Conservation (phyloP, 2,888 invertebrate genomes). For the Imbricaverruca yamaguchii region DNA sequence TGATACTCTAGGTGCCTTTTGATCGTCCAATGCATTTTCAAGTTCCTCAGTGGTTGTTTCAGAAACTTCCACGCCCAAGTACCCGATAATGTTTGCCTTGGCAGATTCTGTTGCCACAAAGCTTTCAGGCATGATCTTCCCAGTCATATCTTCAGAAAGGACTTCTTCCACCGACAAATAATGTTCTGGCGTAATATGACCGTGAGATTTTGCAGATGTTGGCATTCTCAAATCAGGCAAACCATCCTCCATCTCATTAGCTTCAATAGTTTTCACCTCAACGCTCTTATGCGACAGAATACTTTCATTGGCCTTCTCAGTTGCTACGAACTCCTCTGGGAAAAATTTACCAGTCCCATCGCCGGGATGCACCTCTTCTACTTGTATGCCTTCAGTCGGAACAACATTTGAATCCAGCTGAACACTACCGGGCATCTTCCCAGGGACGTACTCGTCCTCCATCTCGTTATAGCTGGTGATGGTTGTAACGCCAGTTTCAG, state of each 20-base stretch:
- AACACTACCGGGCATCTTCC: not conserved
- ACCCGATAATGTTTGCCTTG: not conserved
- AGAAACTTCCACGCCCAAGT: not conserved
- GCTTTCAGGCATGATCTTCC: not conserved
- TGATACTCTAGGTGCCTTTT: not conserved
- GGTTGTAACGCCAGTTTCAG: not conserved
- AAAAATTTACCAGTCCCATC: not conserved
- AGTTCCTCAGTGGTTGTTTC: not conserved
- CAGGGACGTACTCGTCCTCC: not conserved
- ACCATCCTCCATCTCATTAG: not conserved
- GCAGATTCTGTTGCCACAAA: not conserved
- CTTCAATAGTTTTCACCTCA: not conserved
- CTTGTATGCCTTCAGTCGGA: not conserved
- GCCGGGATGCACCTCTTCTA: not conserved
- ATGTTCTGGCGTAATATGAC: not conserved
- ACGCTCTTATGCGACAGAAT: not conserved
- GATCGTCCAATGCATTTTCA: not conserved
- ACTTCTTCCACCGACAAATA: not conserved
- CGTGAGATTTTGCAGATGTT: not conserved
- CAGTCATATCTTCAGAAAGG: not conserved
- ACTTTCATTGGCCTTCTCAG: not conserved
- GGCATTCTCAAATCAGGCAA: not conserved
- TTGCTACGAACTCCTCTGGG: conserved; percentile 8
- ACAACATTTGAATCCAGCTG: not conserved
- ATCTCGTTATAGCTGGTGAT: not conserved